Conservation (phyloP, 1,140 invertebrate genomes). For the Drosophila grimshawi region DNA sequence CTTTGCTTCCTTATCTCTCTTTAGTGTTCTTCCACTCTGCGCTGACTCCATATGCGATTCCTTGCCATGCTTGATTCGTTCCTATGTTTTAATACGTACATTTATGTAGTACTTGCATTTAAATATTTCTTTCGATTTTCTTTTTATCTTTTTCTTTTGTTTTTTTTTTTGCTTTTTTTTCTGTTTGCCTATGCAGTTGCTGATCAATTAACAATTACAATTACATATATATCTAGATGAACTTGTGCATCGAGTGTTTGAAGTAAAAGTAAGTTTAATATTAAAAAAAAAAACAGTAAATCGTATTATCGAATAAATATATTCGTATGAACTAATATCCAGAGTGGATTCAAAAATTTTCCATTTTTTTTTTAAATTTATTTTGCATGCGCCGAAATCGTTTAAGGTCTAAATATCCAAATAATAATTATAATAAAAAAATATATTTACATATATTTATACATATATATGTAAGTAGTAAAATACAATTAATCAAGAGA, state of each 20-base stretch:
- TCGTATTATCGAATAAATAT: constrained; percentile 15
- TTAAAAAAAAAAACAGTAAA: constrained; percentile 28
- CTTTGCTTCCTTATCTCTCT: background rate
- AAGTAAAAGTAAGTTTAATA: constrained; percentile 50
- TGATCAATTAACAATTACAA: constrained; percentile 72
- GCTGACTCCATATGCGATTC: constrained; percentile 14
- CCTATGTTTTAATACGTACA: constrained; percentile 30
- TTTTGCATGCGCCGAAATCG: constrained; percentile 31
- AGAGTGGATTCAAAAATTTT: constrained; percentile 9
- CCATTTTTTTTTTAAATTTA: constrained; percentile 12
- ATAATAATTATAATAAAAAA: constrained; percentile 10
- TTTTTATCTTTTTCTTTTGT: background rate
- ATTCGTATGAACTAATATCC: constrained; percentile 11
- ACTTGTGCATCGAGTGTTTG: constrained; percentile 80
- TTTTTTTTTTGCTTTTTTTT: constrained; percentile 8
- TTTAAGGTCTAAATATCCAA: background rate
- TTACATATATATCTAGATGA: constrained; percentile 70
- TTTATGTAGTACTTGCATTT: constrained; percentile 5
- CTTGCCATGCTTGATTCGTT: constrained; percentile 12
- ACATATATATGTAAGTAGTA: constrained; percentile 42
- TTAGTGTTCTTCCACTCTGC: background rate
- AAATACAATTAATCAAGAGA: constrained; percentile 52
- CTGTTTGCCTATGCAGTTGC: constrained; percentile 5
- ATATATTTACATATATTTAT: constrained; percentile 22
- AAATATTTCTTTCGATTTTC: constrained; percentile 10